These are phyloP conservation scores for Lepidocolaptes lacrymiger DNA, from an alignment of 2,797 vertebrate genomes.

Conservation along the genomic window DNA sequence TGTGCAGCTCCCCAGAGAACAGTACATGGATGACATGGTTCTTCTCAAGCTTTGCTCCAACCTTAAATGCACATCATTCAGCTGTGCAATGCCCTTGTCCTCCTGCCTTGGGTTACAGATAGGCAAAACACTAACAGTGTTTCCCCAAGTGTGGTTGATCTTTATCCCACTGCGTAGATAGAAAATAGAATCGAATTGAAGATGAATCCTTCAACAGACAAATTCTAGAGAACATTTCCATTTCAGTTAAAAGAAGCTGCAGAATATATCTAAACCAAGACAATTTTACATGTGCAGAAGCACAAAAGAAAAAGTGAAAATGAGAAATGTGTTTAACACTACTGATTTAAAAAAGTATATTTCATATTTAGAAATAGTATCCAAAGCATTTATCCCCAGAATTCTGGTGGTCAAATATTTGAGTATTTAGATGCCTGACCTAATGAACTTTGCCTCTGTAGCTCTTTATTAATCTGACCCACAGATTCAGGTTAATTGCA, in stretches of 20 bases:
- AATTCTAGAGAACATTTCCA: background rate
- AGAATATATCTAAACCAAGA: background rate
- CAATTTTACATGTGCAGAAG: background rate
- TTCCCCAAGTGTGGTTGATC: background rate
- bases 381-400: background rate
- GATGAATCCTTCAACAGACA: background rate
- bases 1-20: background rate
- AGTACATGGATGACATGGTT: rapidly evolving
- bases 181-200: background rate
- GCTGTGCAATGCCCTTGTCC: background rate
- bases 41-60: background rate
- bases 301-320: background rate
- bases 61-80: background rate
- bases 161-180: background rate
- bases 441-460: background rate
- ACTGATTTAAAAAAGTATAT: background rate
- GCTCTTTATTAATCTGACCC: background rate
- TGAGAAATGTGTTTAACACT: background rate
- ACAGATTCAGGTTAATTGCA: background rate
- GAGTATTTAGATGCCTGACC: background rate
- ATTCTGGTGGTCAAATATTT: background rate
- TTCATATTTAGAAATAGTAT: background rate
- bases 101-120: background rate
- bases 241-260: background rate
- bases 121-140: background rate